Conservation (phyloP, 2,888 invertebrate genomes). For the Ischnus inquisitorius region DNA sequence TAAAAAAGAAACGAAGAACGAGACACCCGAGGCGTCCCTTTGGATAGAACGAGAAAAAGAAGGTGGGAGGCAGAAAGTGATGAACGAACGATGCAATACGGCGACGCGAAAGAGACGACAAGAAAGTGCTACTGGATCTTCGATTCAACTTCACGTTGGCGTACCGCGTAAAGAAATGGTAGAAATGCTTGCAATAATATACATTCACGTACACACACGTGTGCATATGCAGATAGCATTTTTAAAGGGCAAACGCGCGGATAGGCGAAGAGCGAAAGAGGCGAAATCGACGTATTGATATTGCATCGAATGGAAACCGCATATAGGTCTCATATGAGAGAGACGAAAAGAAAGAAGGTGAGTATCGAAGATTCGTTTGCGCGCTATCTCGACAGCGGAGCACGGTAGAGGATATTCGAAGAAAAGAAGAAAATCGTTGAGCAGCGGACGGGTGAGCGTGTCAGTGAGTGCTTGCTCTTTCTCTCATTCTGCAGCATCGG, state of each 20-base stretch:
- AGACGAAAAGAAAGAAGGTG: background rate
- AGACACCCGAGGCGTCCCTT: slow-evolving; percentile 27
- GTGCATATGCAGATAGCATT: background rate
- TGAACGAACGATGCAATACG: slow-evolving; percentile 15
- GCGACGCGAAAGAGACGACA: slow-evolving; percentile 12
- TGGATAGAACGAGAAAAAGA: slow-evolving; percentile 45
- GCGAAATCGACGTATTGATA: slow-evolving; percentile 14
- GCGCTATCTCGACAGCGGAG: slow-evolving; percentile 34
- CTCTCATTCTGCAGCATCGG: background rate
- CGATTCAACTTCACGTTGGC: slow-evolving; percentile 36
- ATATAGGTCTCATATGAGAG: background rate
- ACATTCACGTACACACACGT: background rate
- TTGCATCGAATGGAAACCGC: slow-evolving; percentile 29
- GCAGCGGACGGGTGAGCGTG: slow-evolving; percentile 33
- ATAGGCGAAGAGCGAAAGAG: slow-evolving; percentile 18
- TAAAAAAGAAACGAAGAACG: slow-evolving; percentile 32
- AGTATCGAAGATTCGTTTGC: slow-evolving; percentile 43
- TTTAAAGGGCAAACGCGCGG: background rate
- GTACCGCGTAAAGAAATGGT: background rate
- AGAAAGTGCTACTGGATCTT: slow-evolving; percentile 26
- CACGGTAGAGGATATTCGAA: slow-evolving; percentile 17
- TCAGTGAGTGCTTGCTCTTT: slow-evolving; percentile 45
- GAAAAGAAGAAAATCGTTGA: slow-evolving; percentile 55
- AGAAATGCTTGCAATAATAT: background rate
- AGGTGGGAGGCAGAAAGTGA: slow-evolving; percentile 39